phyloP scores from a whole-genome alignment of 2,113 vertebrate species.

The Zingel zingel region DNA sequence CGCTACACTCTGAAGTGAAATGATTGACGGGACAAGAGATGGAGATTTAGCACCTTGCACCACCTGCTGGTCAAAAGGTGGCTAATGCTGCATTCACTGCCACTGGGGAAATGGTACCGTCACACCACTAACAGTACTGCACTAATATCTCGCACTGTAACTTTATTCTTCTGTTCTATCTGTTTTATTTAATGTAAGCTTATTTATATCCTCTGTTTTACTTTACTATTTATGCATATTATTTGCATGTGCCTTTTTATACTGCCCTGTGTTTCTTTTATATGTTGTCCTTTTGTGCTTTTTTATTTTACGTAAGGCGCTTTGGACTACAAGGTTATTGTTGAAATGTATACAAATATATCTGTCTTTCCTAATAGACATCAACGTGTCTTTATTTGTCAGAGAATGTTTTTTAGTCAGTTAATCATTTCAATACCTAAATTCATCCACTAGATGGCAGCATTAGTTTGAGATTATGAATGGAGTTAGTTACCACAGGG shows the following conservation, averaged over 20 bases:
- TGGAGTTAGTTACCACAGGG: too few relatives aligned
- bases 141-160: background rate
- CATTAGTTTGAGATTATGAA: background rate
- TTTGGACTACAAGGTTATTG: background rate
- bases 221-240: background rate
- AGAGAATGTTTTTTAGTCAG: background rate
- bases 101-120: background rate
- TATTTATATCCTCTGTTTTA: background rate
- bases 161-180: background rate
- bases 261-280: too few relatives aligned
- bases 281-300: background rate
- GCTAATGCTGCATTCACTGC: background rate
- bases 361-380: too few relatives aligned
- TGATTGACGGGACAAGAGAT: constrained; percentile 45
- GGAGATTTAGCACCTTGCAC: constrained; percentile 33
- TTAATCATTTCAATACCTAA: background rate
- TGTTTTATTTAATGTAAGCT: background rate
- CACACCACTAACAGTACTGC: background rate
- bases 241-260: background rate
- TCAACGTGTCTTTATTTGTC: too few relatives aligned
- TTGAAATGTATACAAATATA: too few relatives aligned
- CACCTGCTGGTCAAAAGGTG: constrained; percentile 67
- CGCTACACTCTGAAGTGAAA: constrained; percentile 14
- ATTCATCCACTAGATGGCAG: constrained; percentile 59
- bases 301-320: background rate